A percentile compares a stretch with the other conserved stretches of the same genome.
phyloP scores from a whole-genome alignment of 2,888 invertebrate species.

The Scaptomyza caliginosa region DNA sequence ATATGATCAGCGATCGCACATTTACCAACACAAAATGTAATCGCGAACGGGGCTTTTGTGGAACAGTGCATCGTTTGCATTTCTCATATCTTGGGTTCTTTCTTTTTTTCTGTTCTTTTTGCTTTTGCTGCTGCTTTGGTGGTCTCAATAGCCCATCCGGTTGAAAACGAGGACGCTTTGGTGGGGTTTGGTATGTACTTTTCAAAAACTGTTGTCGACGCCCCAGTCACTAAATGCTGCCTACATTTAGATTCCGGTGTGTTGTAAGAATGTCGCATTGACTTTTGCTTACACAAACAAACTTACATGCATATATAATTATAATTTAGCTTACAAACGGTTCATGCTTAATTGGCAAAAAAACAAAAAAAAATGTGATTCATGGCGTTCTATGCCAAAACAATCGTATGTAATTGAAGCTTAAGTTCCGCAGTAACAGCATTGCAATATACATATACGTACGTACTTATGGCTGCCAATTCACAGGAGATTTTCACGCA shows the following conservation, averaged over 20 bases:
- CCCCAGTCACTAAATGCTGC: conserved; percentile 76
- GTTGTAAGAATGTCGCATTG: conserved; percentile 75
- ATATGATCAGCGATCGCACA: conserved; percentile 74
- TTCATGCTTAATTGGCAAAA: conserved; percentile 78
- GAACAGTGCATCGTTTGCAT: conserved; percentile 67
- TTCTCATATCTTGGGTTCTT: conserved; percentile 28
- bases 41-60: conserved; percentile 31
- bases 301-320: conserved; percentile 48
- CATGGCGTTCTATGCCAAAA: conserved; percentile 64
- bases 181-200: conserved; percentile 10
- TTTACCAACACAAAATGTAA: conserved; percentile 68
- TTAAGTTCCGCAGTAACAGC: conserved; percentile 54
- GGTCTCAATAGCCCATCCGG: conserved; percentile 79
- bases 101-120: conserved; percentile 47
- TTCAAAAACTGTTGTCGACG: conserved; percentile 67
- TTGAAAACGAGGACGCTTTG: conserved; percentile 25
- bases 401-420: conserved; percentile 53
- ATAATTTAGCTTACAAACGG: conserved; percentile 70
- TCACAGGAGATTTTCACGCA: conserved; percentile 45
- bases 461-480: conserved; percentile 5
- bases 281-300: conserved; percentile 46
- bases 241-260: conserved; percentile 78
- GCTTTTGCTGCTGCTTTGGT: conserved; percentile 71
- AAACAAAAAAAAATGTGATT: conserved; percentile 78
- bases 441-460: no score